Evolutionary conservation across 2,113 vertebrate genomes (phyloP).

Genomic region (Nothocercus nigrocapillus): DNA sequence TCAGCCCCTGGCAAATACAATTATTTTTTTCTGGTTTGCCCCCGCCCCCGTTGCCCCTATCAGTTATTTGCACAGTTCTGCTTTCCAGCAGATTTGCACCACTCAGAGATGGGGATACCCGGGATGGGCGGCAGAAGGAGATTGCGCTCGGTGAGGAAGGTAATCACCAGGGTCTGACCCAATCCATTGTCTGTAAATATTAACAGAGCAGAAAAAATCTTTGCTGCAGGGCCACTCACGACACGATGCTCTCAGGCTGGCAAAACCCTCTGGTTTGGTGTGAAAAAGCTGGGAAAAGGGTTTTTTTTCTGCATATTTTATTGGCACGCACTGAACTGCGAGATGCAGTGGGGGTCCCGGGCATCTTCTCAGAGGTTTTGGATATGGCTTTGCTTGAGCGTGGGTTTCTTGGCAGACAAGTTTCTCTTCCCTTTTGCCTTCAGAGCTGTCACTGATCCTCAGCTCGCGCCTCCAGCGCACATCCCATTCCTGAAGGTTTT

Average conservation of each 20-base stretch:
- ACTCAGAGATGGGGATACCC: neutral
- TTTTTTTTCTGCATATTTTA: neutral
- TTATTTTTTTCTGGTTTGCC: neutral
- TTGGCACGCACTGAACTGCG: neutral
- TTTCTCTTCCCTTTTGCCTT: constrained; percentile 9
- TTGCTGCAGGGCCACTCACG: neutral
- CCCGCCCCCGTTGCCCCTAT: neutral
- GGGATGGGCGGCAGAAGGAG: neutral
- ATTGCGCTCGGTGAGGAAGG: constrained; percentile 33
- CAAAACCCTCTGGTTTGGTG: neutral
- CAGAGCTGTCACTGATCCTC: neutral
- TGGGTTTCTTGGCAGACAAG: neutral
- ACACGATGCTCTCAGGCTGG: neutral
- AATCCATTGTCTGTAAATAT: neutral
- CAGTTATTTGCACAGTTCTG: constrained; percentile 58
- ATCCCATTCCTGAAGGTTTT: constrained; percentile 5
- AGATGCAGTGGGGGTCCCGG: neutral
- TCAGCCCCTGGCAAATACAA: neutral
- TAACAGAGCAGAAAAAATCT: neutral
- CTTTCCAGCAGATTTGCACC: constrained; percentile 63
- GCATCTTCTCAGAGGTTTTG: neutral
- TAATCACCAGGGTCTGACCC: constrained; percentile 19
- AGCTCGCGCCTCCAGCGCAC: constrained; percentile 21
- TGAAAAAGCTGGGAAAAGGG: neutral
- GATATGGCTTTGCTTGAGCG: constrained; percentile 22